phyloP scores from a whole-genome alignment of 2,888 invertebrate species.

The Eremobia ochroleuca region DNA sequence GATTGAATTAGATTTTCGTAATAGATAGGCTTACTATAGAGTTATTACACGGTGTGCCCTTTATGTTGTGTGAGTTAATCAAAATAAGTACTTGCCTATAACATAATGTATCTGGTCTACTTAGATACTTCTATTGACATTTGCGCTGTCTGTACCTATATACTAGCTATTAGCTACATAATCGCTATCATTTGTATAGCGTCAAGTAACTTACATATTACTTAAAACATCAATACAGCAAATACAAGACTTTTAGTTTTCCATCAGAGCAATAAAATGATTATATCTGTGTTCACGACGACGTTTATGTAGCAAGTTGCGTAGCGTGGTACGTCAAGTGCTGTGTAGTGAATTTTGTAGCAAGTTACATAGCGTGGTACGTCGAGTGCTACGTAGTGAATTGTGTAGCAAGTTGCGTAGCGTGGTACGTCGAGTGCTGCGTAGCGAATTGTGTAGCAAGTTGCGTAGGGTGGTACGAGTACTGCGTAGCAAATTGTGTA shows the following conservation, averaged over 20 bases:
- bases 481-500: background rate
- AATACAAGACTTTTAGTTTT: background rate
- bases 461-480: background rate
- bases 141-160: background rate
- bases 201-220: background rate
- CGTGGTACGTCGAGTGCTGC: background rate
- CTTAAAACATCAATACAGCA: background rate
- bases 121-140: slow-evolving; percentile 3
- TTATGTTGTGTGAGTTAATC: slow-evolving; percentile 33
- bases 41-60: slow-evolving; percentile 55
- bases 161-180: too few relatives aligned
- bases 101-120: too few relatives aligned
- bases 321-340: background rate
- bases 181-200: background rate
- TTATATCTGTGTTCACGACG: background rate
- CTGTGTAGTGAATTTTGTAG: background rate
- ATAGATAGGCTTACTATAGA: slow-evolving; percentile 57
- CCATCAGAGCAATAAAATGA: background rate
- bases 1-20: slow-evolving; percentile 64
- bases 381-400: background rate
- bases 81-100: slow-evolving; percentile 25
- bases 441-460: background rate
- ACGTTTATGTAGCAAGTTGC: background rate
- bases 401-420: background rate
- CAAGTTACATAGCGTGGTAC: background rate